These are phyloP conservation scores for Melanerpes aurifrons DNA, from an alignment of 2,113 vertebrate genomes.

Conservation along the genomic window DNA sequence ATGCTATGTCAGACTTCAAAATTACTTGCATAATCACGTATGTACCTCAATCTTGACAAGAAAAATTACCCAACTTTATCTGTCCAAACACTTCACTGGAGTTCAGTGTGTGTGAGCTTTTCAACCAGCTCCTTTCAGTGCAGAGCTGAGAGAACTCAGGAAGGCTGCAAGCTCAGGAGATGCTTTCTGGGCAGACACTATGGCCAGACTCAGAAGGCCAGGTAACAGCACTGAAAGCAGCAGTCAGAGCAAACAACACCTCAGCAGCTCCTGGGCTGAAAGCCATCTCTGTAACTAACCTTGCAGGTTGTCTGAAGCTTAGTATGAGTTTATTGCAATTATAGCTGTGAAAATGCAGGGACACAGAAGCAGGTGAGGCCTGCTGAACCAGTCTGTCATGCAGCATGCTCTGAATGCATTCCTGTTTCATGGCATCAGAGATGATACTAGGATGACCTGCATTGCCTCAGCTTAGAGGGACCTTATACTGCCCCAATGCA, in stretches of 20 bases:
- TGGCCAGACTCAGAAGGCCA: rapidly evolving
- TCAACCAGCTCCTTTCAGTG: rapidly evolving
- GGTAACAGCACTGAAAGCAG: background rate
- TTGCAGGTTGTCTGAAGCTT: background rate
- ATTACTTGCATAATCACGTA: background rate
- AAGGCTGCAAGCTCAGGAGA: background rate
- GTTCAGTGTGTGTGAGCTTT: background rate
- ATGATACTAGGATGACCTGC: background rate
- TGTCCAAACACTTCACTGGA: rapidly evolving
- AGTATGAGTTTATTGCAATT: background rate
- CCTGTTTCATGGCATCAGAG: background rate
- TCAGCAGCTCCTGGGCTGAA: background rate
- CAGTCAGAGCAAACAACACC: background rate
- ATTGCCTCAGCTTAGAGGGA: background rate
- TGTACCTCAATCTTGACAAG: background rate
- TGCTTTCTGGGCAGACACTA: rapidly evolving
- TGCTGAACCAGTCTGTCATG: background rate
- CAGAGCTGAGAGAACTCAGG: background rate
- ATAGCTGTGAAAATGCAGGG: background rate
- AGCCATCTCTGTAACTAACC: too few species aligned
- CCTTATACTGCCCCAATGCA: background rate
- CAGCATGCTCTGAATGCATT: background rate
- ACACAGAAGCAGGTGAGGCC: background rate
- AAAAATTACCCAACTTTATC: background rate
- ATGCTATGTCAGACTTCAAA: background rate